A percentile compares a stretch with the other conserved stretches of the same genome.
phyloP scores from a whole-genome alignment of 2,797 vertebrate genomes.

The Mormyrops attenuatus region DNA sequence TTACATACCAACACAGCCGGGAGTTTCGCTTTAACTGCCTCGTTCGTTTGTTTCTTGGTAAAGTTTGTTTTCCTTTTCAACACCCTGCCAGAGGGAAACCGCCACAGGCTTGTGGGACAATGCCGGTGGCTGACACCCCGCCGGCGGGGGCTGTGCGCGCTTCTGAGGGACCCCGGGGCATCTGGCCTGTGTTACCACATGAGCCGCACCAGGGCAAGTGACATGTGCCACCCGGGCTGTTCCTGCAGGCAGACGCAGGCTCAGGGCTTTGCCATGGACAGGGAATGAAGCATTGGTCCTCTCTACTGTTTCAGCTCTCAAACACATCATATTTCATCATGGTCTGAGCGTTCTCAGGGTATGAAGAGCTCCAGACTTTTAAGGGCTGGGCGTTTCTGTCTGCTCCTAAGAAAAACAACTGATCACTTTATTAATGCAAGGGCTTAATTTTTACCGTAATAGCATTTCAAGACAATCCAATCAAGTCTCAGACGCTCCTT shows the following conservation, averaged over 20 bases:
- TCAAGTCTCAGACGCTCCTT: background rate
- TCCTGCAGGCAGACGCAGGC: conserved; percentile 15
- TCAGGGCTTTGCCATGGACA: conserved; percentile 25
- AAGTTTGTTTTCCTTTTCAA: conserved; percentile 19
- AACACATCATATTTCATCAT: background rate
- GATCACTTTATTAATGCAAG: background rate
- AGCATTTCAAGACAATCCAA: background rate
- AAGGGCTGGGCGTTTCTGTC: background rate
- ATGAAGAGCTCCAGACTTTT: background rate
- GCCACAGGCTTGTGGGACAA: background rate
- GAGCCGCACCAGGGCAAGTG: background rate
- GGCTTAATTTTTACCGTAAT: background rate
- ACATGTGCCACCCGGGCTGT: background rate
- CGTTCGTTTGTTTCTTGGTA: background rate
- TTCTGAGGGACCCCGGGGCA: background rate
- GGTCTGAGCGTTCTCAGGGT: background rate
- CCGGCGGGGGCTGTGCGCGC: conserved; percentile 17
- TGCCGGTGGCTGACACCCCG: background rate
- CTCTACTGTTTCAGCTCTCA: conserved; percentile 33
- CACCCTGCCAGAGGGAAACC: background rate
- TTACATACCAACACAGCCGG: background rate
- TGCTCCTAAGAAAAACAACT: background rate
- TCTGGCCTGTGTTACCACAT: conserved; percentile 28
- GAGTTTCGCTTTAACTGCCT: background rate
- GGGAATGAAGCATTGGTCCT: conserved; percentile 20